Percentiles rank a stretch among this genome's conserved stretches.
Evolutionary conservation across 2,888 invertebrate species (phyloP).

Genomic region (Eupeodes latifasciatus): DNA sequence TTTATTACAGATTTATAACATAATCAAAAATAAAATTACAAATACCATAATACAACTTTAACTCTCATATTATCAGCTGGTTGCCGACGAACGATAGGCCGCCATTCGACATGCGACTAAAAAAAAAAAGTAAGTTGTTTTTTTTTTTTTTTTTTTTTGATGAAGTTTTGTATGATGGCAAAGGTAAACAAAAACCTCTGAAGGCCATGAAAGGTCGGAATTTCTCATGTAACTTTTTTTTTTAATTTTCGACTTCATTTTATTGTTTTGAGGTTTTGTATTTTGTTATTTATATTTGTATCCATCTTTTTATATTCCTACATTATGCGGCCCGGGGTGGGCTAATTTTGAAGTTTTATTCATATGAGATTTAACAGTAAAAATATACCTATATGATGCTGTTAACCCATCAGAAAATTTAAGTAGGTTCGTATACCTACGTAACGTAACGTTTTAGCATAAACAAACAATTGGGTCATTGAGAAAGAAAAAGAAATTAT

Average conservation of each 20-base stretch:
- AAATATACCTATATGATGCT: slow-evolving; percentile 38
- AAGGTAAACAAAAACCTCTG: slow-evolving; percentile 72
- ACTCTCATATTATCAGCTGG: not conserved
- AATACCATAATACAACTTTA: not conserved
- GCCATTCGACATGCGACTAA: slow-evolving; percentile 14
- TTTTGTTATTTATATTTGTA: not conserved
- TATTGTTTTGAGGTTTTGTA: slow-evolving; percentile 38
- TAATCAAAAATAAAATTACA: not conserved
- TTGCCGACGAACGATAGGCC: not conserved
- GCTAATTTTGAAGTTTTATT: slow-evolving; percentile 16
- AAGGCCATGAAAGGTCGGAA: slow-evolving; percentile 75
- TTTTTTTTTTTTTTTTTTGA: slow-evolving; percentile 22
- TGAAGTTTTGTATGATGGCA: slow-evolving; percentile 41
- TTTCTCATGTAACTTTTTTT: slow-evolving; percentile 53
- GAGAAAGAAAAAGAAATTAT: slow-evolving; percentile 5
- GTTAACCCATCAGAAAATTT: slow-evolving; percentile 20
- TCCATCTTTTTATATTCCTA: slow-evolving; percentile 1
- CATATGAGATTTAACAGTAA: slow-evolving; percentile 17
- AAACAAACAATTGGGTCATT: slow-evolving; percentile 59
- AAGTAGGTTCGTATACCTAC: slow-evolving; percentile 21
- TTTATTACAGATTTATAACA: not conserved
- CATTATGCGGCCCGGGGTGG: slow-evolving; percentile 1
- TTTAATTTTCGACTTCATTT: slow-evolving; percentile 2
- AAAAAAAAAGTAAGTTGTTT: slow-evolving; percentile 43
- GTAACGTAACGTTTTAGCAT: slow-evolving; percentile 35